phyloP scores from a whole-genome alignment of 2,888 invertebrate genomes.

The Ophioninae sp. region DNA sequence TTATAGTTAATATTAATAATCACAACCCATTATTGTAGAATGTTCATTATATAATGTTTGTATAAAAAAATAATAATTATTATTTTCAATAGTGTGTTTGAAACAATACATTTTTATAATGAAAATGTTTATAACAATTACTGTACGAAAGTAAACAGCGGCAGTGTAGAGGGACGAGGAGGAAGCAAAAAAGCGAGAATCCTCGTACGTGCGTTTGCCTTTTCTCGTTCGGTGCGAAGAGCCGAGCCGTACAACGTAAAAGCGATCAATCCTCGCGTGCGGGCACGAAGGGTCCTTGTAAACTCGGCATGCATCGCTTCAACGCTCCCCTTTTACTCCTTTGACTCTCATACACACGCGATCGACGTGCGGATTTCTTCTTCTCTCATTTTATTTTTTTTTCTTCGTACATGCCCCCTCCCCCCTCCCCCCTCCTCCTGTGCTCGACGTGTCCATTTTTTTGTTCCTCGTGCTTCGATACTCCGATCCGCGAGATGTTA shows the following conservation, averaged over 20 bases:
- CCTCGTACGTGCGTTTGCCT: slow-evolving; percentile 39
- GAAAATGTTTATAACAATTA: too few relatives aligned
- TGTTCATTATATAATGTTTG: too few relatives aligned
- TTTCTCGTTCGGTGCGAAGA: slow-evolving; percentile 40
- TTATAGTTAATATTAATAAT: too few relatives aligned
- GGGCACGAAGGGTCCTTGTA: slow-evolving; percentile 54
- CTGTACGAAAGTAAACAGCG: too few relatives aligned
- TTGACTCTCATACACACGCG: slow-evolving; percentile 51
- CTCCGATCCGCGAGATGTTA: not conserved
- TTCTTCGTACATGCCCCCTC: not conserved
- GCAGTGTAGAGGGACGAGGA: too few relatives aligned
- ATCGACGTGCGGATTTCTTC: slow-evolving; percentile 43
- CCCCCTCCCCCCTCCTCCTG: too few relatives aligned
- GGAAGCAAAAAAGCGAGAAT: slow-evolving; percentile 1
- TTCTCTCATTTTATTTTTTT: slow-evolving; percentile 10
- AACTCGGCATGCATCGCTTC: slow-evolving; percentile 45
- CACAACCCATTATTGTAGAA: too few relatives aligned
- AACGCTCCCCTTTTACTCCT: slow-evolving; percentile 52
- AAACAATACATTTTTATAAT: too few relatives aligned
- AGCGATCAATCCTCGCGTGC: slow-evolving; percentile 58
- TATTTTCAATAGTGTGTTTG: too few relatives aligned
- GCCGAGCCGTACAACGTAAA: slow-evolving; percentile 28
- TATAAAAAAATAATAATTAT: too few relatives aligned
- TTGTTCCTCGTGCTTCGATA: too few relatives aligned
- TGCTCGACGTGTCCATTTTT: too few relatives aligned